A percentile compares a stretch with the other conserved stretches of the same genome.
These are phyloP conservation scores for Desoria tigrina DNA, from an alignment of 2,888 invertebrate genomes.

Conservation along the genomic window DNA sequence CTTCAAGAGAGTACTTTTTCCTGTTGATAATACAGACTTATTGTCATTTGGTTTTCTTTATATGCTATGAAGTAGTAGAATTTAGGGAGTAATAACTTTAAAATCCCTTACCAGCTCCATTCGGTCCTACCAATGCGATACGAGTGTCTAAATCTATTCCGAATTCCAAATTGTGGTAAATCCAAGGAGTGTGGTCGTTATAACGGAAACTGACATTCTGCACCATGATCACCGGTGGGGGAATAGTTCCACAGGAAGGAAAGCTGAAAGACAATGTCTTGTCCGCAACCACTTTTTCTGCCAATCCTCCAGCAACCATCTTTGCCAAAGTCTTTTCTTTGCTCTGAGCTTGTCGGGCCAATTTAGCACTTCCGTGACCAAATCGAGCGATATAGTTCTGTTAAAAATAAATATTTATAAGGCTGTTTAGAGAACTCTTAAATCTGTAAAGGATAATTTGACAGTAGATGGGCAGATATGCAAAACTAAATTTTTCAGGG, in stretches of 20 bases:
- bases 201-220: conserved; percentile 97
- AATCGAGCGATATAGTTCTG: conserved; percentile 97
- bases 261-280: conserved; percentile 94
- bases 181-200: conserved; percentile 79
- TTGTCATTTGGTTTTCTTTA: too few species aligned
- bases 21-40: too few species aligned
- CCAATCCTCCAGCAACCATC: conserved; percentile 80
- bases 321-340: conserved; percentile 99
- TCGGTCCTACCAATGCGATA: conserved; percentile 81
- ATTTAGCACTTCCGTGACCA: conserved; percentile 98
- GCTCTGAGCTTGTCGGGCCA: conserved; percentile 97
- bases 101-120: conserved; percentile 35
- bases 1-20: conserved; percentile 96
- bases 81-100: conserved; percentile 13
- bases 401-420: conserved; percentile 45
- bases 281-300: conserved; percentile 65
- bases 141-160: conserved; percentile 97
- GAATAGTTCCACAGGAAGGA: conserved; percentile 86
- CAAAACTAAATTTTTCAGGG: neutral
- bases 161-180: conserved; percentile 96
- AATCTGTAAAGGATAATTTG: neutral
- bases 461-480: too few species aligned
- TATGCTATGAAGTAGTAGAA: too few species aligned
- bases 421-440: neutral
- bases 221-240: conserved; percentile 99